These are phyloP conservation scores for Drosophila planitibia DNA, from an alignment of 2,888 invertebrate genomes.

Conservation along the genomic window DNA sequence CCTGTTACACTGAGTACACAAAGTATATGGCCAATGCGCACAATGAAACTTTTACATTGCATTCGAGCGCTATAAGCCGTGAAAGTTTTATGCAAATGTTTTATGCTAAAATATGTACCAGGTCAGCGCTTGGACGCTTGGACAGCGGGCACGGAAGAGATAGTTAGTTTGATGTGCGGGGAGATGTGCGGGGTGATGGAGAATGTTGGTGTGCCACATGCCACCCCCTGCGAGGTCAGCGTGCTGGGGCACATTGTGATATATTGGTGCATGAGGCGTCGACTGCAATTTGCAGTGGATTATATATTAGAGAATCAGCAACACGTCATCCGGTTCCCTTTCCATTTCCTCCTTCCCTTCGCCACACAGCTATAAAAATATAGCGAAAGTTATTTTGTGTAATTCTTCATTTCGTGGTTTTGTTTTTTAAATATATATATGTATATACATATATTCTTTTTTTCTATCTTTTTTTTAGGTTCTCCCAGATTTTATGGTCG, in stretches of 20 bases:
- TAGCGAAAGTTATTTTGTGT: constrained; percentile 57
- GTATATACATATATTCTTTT: not conserved
- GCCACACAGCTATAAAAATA: constrained; percentile 13
- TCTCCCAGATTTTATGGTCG: constrained; percentile 29
- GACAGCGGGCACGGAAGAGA: not conserved
- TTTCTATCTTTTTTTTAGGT: not conserved
- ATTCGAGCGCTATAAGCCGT: constrained; percentile 67
- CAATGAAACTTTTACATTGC: constrained; percentile 66
- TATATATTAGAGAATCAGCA: constrained; percentile 55
- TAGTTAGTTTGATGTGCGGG: not conserved
- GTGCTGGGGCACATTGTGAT: constrained; percentile 37
- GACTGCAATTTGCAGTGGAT: constrained; percentile 60
- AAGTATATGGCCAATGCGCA: constrained; percentile 43
- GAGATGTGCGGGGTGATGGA: not conserved
- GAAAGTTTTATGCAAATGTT: constrained; percentile 73
- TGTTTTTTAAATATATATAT: constrained; percentile 9
- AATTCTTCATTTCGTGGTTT: constrained; percentile 31
- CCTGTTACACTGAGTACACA: constrained; percentile 29
- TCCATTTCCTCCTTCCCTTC: too few relatives aligned
- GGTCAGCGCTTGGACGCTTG: constrained; percentile 43
- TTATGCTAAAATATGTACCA: constrained; percentile 65
- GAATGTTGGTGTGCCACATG: constrained; percentile 5
- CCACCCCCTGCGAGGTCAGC: constrained; percentile 38
- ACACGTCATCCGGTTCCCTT: not conserved
- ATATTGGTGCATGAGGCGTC: constrained; percentile 58